Percentiles rank a stretch among this genome's conserved stretches.
phyloP scores from a whole-genome alignment of 1,140 invertebrate species.

The Lucilia cuprina region DNA sequence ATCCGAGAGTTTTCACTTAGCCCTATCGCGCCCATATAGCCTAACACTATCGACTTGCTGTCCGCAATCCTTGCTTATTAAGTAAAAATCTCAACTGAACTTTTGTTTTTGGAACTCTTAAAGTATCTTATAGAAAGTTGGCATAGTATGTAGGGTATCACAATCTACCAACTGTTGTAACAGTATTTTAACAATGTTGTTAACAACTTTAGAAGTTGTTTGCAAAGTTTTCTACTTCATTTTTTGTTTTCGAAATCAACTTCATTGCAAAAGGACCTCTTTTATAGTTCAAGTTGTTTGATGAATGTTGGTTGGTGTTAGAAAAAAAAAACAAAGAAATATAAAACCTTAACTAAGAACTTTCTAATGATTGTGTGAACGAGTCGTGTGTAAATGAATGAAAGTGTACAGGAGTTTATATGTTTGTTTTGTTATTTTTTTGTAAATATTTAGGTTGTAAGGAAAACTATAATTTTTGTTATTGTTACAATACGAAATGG shows the following conservation, averaged over 20 bases:
- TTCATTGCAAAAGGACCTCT: neutral
- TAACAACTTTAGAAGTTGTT: neutral
- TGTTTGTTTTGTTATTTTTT: too few relatives aligned
- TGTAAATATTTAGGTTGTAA: slow-evolving; percentile 3
- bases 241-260: neutral
- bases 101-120: too few relatives aligned
- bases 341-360: neutral
- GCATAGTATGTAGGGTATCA: too few relatives aligned
- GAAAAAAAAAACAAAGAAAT: too few relatives aligned
- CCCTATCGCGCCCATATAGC: too few relatives aligned
- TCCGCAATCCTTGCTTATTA: too few relatives aligned
- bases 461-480: neutral
- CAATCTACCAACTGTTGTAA: too few relatives aligned
- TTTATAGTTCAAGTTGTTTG: neutral
- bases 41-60: too few relatives aligned
- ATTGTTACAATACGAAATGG: neutral
- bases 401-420: neutral
- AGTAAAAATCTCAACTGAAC: too few relatives aligned
- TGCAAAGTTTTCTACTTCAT: neutral
- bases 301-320: neutral
- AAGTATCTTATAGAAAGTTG: too few relatives aligned
- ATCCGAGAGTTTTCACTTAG: too few relatives aligned
- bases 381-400: neutral
- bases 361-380: slow-evolving; percentile 6
- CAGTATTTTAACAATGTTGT: neutral